These are phyloP conservation scores for Hexactinellida sp. DNA, from an alignment of 37 sponge, comb jelly and placozoan genomes.

Conservation along the genomic window DNA sequence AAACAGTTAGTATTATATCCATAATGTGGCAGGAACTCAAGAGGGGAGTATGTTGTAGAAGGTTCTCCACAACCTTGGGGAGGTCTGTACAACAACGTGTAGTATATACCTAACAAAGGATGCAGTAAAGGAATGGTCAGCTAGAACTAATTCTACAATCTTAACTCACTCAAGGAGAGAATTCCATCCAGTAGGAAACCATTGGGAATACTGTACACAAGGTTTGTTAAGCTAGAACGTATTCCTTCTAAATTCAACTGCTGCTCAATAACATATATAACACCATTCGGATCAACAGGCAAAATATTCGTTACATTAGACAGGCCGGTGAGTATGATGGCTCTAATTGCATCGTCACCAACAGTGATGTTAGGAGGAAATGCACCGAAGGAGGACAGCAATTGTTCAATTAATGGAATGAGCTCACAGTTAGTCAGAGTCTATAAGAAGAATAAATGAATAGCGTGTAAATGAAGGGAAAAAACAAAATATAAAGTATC, in stretches of 20 bases:
- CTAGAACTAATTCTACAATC: background rate
- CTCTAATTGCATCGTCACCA: no score
- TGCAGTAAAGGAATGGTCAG: no score
- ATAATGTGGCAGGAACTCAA: background rate
- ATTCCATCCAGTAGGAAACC: background rate
- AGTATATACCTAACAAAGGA: background rate
- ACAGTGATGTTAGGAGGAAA: no score
- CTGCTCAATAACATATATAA: no score
- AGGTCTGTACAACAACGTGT: background rate
- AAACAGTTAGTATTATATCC: background rate
- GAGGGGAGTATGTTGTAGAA: background rate
- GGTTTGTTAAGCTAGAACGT: background rate
- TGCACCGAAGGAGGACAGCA: no score
- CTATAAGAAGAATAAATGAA: background rate
- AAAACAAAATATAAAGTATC: background rate
- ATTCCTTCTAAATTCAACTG: background rate
- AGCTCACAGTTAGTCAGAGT: background rate
- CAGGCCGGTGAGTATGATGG: background rate
- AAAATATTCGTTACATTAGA: background rate
- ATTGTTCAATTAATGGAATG: background rate
- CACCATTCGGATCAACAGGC: no score
- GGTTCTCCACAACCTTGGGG: background rate
- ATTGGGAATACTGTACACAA: background rate
- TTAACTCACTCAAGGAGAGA: background rate
- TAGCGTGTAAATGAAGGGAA: background rate